Evolutionary conservation across 2,888 invertebrate genomes (phyloP).

Genomic region (Sinhomidia bicolor): DNA sequence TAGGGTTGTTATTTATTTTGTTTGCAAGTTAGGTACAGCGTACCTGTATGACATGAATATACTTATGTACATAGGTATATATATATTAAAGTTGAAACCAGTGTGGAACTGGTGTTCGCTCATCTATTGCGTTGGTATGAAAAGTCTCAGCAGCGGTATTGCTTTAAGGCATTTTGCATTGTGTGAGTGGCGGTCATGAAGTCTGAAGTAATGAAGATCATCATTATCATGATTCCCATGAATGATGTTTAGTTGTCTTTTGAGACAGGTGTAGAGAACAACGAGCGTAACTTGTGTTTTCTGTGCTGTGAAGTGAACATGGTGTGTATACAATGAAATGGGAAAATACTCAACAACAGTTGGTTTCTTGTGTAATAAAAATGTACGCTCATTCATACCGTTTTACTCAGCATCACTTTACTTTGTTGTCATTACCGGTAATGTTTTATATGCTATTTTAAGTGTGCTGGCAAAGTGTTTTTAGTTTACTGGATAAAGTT

Average conservation of each 20-base stretch:
- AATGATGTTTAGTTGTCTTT: constrained; percentile 66
- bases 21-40: not conserved
- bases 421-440: not conserved
- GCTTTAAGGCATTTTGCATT: constrained; percentile 3
- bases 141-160: not conserved
- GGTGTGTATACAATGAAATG: too few species aligned
- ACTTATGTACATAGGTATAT: too few species aligned
- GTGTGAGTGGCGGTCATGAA: constrained; percentile 5
- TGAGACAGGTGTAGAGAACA: constrained; percentile 69
- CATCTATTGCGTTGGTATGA: not conserved
- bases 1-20: not conserved
- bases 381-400: too few species aligned
- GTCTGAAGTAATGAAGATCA: constrained; percentile 16
- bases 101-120: constrained; percentile 19
- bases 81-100: constrained; percentile 16
- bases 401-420: too few species aligned
- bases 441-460: not conserved
- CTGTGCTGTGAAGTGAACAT: not conserved
- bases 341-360: too few species aligned
- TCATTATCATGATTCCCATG: constrained; percentile 38
- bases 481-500: not conserved
- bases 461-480: not conserved
- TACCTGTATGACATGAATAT: not conserved
- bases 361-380: too few species aligned
- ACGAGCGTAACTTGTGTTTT: constrained; percentile 1